phyloP scores from a whole-genome alignment of 2,888 invertebrate genomes.

The Noctua janthe region DNA sequence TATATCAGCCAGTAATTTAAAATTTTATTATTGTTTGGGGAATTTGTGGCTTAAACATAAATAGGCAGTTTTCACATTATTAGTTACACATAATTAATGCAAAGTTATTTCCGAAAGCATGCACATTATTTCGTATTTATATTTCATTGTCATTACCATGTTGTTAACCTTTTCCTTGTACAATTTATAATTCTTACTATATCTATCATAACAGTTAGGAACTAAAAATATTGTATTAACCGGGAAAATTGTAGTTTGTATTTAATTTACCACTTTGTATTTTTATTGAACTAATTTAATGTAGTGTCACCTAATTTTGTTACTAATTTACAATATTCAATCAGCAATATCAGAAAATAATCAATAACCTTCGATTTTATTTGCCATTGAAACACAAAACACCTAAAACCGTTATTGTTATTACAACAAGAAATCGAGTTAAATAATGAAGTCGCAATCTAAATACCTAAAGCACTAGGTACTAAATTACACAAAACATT shows the following conservation, averaged over 20 bases:
- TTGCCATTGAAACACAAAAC: background rate
- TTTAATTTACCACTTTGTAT: background rate
- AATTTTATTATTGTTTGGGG: background rate
- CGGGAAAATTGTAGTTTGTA: background rate
- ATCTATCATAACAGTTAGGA: background rate
- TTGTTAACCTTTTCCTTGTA: conserved; percentile 6
- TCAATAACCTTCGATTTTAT: background rate
- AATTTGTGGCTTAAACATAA: background rate
- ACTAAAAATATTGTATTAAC: background rate
- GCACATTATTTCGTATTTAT: background rate
- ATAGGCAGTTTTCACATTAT: background rate
- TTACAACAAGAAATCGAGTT: background rate
- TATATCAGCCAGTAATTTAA: background rate
- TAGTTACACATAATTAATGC: background rate
- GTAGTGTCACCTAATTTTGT: background rate
- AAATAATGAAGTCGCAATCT: conserved; percentile 37
- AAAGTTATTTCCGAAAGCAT: background rate
- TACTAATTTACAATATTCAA: background rate
- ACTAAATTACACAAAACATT: conserved; percentile 21
- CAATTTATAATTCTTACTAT: background rate
- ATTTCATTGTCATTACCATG: background rate
- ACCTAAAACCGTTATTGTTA: background rate
- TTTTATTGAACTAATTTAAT: background rate
- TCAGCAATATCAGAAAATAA: background rate
- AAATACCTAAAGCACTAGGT: conserved; percentile 31